Evolutionary conservation across 2,113 vertebrate genomes (phyloP), one percentile per base, ranked within the genome.

Genomic region (Cyphomyrus plagiostoma): DNA sequence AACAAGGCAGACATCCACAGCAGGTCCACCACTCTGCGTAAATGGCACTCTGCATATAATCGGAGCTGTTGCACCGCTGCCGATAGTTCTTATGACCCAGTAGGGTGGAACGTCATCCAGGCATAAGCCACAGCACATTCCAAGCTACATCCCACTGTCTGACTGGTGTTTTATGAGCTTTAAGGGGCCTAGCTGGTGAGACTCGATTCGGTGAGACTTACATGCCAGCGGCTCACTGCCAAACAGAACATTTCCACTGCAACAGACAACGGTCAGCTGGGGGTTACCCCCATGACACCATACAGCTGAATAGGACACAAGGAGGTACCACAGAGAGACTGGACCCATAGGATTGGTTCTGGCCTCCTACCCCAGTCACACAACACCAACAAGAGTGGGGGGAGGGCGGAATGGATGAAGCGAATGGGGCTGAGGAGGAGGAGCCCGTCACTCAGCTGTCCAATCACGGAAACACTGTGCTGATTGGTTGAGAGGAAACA

Each of bases 401-500:
- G 89, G 7, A 17, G 9, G 26, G 83, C 17, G 58, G 15, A 56
- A 50, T n/a, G 26, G 77, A 19, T 49, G 30, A 8, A 46, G 52
- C 45, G 8, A 53, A 66, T 52, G 88, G 74, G 26, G 49, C 46
- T 30, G 58, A 66, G 87, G 53, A 88, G 87, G 88, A 89, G 53
- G 89, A 62, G 9, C 80, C 46, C 52, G 56, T 42, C 35, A 89
- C 52, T 49, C 70, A 74, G 88, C 58, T n/a, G 88, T 46, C 19
- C 48, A 82, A 87, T 87, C 86, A 87, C 17, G 6, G 49, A 53
- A 83, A 89, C 48, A 52, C 74, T 90, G 45, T 58, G 48, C 35
- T 70, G 66, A 80, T 74, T 90, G 66, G 66, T 87, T 48, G n/a
- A 77, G 58, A 87, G 84, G 62, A 53, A 87, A 56, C 49, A 83